phyloP scores from a whole-genome alignment of 2,113 vertebrate genomes.

The Muscicapa adusta region DNA sequence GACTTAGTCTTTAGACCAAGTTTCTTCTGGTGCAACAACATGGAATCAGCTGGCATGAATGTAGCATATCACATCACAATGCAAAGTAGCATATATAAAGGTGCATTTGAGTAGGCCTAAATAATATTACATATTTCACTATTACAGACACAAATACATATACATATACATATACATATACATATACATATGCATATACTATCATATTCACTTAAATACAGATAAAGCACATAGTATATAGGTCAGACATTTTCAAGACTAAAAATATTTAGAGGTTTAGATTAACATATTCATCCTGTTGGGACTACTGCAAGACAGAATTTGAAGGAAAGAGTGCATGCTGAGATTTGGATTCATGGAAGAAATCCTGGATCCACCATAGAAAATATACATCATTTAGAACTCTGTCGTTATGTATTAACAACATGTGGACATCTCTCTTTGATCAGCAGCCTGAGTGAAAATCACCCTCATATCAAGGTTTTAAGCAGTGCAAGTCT shows the following conservation, averaged over 20 bases:
- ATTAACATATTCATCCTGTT: not conserved
- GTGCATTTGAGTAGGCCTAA: not conserved
- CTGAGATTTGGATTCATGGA: not conserved
- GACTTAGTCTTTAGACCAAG: not conserved
- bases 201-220: not conserved
- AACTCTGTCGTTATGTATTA: slow-evolving; percentile 18
- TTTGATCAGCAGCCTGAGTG: slow-evolving; percentile 11
- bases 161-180: no score
- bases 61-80: not conserved
- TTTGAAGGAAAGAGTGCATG: not conserved
- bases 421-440: not conserved
- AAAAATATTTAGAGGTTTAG: not conserved
- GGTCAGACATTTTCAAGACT: not conserved
- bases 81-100: not conserved
- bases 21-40: not conserved
- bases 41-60: not conserved
- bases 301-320: not conserved
- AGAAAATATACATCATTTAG: slow-evolving; percentile 1
- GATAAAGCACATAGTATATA: not conserved
- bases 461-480: not conserved
- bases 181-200: no score
- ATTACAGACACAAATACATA: no score
- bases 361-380: not conserved
- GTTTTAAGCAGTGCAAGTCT: not conserved
- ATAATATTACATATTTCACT: not conserved